Conservation (phyloP, 2,888 invertebrate genomes). For the Neuroscelio doddi region DNA sequence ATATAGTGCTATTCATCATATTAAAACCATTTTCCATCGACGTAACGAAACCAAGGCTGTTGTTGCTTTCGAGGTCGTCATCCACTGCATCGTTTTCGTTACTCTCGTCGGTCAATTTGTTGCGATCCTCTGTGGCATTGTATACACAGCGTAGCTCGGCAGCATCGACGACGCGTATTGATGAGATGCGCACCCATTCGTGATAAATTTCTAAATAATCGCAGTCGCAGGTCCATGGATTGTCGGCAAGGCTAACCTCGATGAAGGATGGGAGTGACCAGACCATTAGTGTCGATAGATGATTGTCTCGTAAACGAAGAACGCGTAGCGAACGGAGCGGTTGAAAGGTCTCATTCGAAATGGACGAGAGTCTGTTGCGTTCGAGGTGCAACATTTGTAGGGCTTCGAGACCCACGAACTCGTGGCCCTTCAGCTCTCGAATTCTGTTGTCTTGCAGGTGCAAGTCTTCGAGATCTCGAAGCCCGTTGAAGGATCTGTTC, state of each 20-base stretch:
- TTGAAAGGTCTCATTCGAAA: conserved; percentile 82
- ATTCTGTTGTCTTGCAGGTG: conserved; percentile 85
- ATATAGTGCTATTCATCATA: conserved; percentile 73
- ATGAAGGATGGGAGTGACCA: conserved; percentile 81
- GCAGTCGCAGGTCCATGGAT: conserved; percentile 90
- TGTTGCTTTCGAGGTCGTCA: conserved; percentile 35
- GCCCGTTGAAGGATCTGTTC: conserved; percentile 89
- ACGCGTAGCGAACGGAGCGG: conserved; percentile 79
- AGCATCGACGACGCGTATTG: conserved; percentile 78
- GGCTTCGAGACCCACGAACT: conserved; percentile 85
- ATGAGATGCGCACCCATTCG: conserved; percentile 83
- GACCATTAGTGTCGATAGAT: conserved; percentile 79
- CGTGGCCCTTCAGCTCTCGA: conserved; percentile 81
- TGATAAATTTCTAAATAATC: conserved; percentile 83
- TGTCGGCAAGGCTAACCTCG: conserved; percentile 80
- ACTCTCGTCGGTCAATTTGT: conserved; percentile 52
- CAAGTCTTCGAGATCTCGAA: conserved; percentile 82
- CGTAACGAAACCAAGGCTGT: conserved; percentile 37
- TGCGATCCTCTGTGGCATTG: conserved; percentile 75
- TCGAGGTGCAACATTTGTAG: conserved; percentile 83
- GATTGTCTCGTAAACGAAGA: conserved; percentile 82
- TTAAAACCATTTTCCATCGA: conserved; percentile 30
- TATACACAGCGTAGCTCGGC: conserved; percentile 80
- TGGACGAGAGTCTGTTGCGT: conserved; percentile 80
- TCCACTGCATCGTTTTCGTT: conserved; percentile 74